A percentile compares a stretch with the other conserved stretches of the same genome.
Evolutionary conservation across 2,888 invertebrate genomes (phyloP).

Genomic region (Melinaea marsaeus): DNA sequence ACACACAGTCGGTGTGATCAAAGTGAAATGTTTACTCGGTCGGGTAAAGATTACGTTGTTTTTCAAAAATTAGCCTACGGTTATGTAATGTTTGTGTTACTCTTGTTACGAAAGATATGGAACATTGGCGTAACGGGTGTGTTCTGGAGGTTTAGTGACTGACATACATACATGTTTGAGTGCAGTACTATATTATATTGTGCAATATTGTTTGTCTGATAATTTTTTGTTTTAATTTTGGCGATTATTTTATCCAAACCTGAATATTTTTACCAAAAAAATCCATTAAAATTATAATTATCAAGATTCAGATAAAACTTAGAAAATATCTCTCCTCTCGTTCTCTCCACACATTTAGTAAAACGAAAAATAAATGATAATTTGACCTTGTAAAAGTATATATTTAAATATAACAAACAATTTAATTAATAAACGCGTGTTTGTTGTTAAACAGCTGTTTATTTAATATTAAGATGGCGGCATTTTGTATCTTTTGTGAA

Average conservation of each 20-base stretch:
- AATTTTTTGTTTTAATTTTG: background rate
- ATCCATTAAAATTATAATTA: too few species aligned
- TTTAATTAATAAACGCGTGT: too few species aligned
- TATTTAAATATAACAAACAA: too few species aligned
- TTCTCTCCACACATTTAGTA: too few species aligned
- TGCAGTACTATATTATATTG: background rate
- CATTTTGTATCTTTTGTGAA: slow-evolving; percentile 11
- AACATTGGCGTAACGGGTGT: slow-evolving; percentile 23
- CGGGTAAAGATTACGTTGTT: slow-evolving; percentile 63
- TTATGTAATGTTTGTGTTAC: slow-evolving; percentile 57
- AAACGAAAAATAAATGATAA: too few species aligned
- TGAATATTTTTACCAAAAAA: too few species aligned
- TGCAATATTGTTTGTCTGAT: background rate
- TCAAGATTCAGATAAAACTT: too few species aligned
- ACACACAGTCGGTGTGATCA: slow-evolving; percentile 55
- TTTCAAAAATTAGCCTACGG: slow-evolving; percentile 64
- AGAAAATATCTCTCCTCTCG: too few species aligned
- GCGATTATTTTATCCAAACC: background rate
- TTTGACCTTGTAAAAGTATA: too few species aligned
- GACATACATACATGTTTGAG: background rate
- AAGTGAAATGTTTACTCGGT: slow-evolving; percentile 56
- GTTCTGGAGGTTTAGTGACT: slow-evolving; percentile 7
- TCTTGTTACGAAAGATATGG: slow-evolving; percentile 51
- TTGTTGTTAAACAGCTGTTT: background rate
- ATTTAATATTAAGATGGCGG: slow-evolving; percentile 11